A percentile compares a stretch with the other conserved stretches of the same genome.
These are phyloP conservation scores for Odontomyia ornata DNA, from an alignment of 2,888 invertebrate species.

Conservation along the genomic window DNA sequence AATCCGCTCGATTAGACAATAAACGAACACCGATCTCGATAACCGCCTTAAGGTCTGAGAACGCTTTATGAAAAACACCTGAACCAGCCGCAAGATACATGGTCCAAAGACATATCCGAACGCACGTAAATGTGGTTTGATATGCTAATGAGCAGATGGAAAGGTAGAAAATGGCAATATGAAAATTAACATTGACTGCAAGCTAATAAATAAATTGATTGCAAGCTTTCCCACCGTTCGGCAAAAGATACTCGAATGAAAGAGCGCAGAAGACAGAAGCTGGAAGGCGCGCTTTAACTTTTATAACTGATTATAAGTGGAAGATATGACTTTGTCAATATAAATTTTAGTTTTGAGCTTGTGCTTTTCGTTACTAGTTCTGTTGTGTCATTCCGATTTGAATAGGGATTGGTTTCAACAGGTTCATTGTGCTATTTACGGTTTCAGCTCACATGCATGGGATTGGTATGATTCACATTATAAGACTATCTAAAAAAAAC, in stretches of 20 bases:
- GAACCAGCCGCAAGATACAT: neutral
- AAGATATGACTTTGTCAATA: neutral
- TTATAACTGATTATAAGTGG: neutral
- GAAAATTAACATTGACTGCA: neutral
- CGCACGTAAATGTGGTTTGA: neutral
- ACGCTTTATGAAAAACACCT: neutral
- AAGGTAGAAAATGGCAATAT: constrained; percentile 8
- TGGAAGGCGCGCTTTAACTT: neutral
- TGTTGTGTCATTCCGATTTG: too few relatives aligned
- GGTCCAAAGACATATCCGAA: neutral
- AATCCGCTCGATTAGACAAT: constrained; percentile 15
- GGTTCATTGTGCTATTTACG: too few relatives aligned
- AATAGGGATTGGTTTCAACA: too few relatives aligned
- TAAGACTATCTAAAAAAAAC: too few relatives aligned
- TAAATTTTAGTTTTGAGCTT: neutral
- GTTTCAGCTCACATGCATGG: too few relatives aligned
- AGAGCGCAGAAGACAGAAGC: neutral
- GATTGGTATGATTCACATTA: too few relatives aligned
- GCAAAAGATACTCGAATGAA: too few relatives aligned
- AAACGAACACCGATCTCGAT: neutral
- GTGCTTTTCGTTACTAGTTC: too few relatives aligned
- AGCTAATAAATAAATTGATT: constrained; percentile 8
- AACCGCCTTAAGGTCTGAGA: neutral
- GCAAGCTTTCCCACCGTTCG: constrained; percentile 18
- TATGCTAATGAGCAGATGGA: neutral